Evolutionary conservation across 2,113 vertebrate genomes (phyloP).

Genomic region (Leucoraja erinaceus): DNA sequence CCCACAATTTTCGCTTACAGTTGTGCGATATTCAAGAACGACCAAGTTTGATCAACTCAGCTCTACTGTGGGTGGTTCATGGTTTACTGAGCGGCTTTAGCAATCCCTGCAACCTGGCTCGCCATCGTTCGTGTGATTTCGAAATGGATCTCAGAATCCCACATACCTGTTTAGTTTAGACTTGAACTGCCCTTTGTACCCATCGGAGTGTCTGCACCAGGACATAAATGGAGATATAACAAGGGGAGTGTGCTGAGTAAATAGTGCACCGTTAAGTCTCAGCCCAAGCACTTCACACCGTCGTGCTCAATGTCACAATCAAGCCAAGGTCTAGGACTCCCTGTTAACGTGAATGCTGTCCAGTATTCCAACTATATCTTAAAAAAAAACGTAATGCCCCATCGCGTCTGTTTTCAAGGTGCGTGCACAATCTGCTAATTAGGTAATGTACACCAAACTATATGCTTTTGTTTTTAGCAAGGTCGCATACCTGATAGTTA

Average conservation of each 20-base stretch:
- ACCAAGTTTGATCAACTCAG: not conserved
- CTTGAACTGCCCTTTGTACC: not conserved
- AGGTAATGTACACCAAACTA: not conserved
- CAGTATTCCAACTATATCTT: not conserved
- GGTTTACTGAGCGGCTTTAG: not conserved
- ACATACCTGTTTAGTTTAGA: slow-evolving; percentile 30
- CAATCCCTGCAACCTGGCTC: not conserved
- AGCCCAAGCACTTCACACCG: not conserved
- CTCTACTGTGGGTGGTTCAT: not conserved
- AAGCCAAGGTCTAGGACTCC: not conserved
- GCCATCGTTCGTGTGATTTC: not conserved
- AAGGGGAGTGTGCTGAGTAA: not conserved
- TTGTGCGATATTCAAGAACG: not conserved
- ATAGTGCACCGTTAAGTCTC: not conserved
- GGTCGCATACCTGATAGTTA: not conserved
- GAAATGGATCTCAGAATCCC: not conserved
- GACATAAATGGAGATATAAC: not conserved
- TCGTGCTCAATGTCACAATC: not conserved
- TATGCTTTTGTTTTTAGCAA: not conserved
- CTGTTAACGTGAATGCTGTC: not conserved
- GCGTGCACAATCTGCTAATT: not conserved
- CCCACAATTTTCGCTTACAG: not conserved
- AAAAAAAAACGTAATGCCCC: not conserved
- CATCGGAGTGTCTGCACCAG: not conserved
- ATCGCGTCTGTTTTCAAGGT: not conserved